Conservation (phyloP, 2,113 vertebrate species). For the Xiphias gladius region DNA sequence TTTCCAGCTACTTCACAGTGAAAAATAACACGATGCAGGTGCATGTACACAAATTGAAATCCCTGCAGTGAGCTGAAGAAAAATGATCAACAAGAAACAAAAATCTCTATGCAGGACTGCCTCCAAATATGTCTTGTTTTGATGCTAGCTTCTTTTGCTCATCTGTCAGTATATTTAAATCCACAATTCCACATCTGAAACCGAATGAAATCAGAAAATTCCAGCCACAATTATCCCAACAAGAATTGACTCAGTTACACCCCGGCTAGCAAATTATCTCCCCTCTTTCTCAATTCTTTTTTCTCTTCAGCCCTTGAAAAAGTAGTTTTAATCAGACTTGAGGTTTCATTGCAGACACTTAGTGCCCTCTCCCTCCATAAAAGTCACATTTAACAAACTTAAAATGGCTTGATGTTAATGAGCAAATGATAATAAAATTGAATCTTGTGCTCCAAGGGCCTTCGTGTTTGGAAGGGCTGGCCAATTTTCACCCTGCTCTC, state of each 20-base stretch:
- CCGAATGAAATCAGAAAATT: conserved; percentile 35
- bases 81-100: background rate
- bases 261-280: conserved; percentile 31
- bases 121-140: conserved; percentile 19
- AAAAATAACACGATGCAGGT: conserved; percentile 21
- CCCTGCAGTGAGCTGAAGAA: background rate
- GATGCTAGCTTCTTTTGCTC: conserved; percentile 19
- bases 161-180: conserved; percentile 16
- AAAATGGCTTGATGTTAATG: conserved; percentile 66
- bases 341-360: conserved; percentile 38
- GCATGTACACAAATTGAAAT: conserved; percentile 24
- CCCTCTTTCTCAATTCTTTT: background rate
- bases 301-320: background rate
- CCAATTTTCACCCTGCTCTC: conserved; percentile 44
- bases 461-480: conserved; percentile 42
- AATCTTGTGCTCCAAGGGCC: conserved; percentile 33
- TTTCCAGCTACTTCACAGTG: conserved; percentile 8
- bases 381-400: conserved; percentile 64
- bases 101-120: background rate
- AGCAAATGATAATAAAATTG: conserved; percentile 60
- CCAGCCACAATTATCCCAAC: conserved; percentile 19
- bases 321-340: conserved; percentile 48
- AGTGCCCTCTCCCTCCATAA: conserved; percentile 43
- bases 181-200: conserved; percentile 11
- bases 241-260: conserved; percentile 24